Evolutionary conservation across 2,113 vertebrate species (phyloP), one percentile per base, ranked within the genome.

Genomic region (Platysternon megacephalum): DNA sequence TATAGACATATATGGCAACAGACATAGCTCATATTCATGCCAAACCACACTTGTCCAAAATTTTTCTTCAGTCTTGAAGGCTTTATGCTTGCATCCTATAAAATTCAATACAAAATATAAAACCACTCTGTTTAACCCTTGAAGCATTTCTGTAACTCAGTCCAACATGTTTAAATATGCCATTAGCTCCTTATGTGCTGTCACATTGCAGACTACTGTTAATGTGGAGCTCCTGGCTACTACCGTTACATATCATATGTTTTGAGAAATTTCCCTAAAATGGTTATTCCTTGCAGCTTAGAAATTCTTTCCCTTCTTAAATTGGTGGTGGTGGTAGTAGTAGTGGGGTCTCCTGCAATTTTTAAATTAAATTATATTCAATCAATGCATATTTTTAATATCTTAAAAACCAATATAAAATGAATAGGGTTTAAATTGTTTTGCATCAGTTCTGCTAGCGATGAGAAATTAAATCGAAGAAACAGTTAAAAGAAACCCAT

Each of bases 391-490:
- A 16, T 72, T 14, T 81, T 86, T 12, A 2, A 28, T 80, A 2
- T 55, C 53, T 89, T 93, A 93, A 79, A 58, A 85, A 82, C 6
- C 5, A 39, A 17, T 85, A 56, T 10, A 84, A 94, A 78, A 44
- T 78, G 44, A 44, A 68, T 32, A 28, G 42, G 87, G 10, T 65
- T 74, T 74, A 82, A 53, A 84, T 76, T 49, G 91, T 87, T 56
- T 68, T 86, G 19, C 10, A 53, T 85, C 19, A 10, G 35, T 85
- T 85, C 46, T 28, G 42, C n/a, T 86, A 22, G 79, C 12, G 51
- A 78, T 52, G 72, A 51, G 74, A 86, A 86, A 13, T 82, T 61
- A 86, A 83, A 53, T 76, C 39, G 74, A 76, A 88, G 55, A 35
- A 82, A 32, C 4, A 91, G 14, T 79, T 79, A 28, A 78, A 7